These are phyloP conservation scores for Microcebus ravelobensis DNA, from an alignment of 2,113 vertebrate species.

Conservation along the genomic window DNA sequence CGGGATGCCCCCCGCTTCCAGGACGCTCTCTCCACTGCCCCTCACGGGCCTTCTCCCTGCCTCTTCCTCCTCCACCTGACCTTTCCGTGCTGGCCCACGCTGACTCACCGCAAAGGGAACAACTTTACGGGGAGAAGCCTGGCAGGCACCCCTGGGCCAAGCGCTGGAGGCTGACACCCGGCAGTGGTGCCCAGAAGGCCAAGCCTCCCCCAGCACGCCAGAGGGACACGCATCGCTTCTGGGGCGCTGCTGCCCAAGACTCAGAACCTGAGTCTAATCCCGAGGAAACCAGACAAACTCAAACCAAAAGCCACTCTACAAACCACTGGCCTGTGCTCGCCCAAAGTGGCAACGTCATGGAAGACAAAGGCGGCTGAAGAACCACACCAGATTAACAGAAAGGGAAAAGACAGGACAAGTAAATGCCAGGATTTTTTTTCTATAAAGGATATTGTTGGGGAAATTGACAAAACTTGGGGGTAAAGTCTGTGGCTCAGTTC, in stretches of 20 bases:
- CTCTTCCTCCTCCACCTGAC: neutral
- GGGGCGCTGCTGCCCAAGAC: rapidly evolving
- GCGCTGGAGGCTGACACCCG: rapidly evolving
- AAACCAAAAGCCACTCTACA: neutral
- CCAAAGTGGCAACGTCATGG: neutral
- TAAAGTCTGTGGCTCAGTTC: neutral
- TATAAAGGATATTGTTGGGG: neutral
- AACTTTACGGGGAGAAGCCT: neutral
- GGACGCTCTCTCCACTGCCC: neutral
- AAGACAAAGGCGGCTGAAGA: neutral
- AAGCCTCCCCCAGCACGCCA: neutral
- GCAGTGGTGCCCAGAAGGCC: no score
- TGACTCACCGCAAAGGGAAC: neutral
- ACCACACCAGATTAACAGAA: neutral
- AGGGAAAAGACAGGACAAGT: neutral
- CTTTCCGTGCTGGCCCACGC: neutral
- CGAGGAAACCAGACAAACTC: neutral
- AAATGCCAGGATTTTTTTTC: neutral
- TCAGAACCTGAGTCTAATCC: neutral
- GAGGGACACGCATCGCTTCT: rapidly evolving
- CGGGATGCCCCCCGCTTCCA: neutral
- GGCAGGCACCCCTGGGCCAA: neutral
- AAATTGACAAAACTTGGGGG: neutral
- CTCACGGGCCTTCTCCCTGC: neutral
- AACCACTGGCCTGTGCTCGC: neutral